Base-by-base conservation (phyloP, 2,113 vertebrate genomes). In the Coptodon bakossiorum region DNA sequence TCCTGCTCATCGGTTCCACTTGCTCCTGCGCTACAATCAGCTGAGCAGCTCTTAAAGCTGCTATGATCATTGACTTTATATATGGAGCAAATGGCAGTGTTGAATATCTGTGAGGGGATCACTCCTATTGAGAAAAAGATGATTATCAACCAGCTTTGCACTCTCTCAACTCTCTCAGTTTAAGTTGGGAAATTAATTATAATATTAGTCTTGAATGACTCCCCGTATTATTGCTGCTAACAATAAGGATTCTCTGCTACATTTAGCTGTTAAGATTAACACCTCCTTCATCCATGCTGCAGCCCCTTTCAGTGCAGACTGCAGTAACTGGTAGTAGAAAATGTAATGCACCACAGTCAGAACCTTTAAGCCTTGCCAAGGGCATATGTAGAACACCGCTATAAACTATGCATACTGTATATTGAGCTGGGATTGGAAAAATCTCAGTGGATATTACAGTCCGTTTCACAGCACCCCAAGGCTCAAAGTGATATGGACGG, bases 391-490 rank as follows among this genome's bases (percentile, higher is more conserved):
- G 45, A 83, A 84, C 59, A 80, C 78, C 3, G 81, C 19, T 82
- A 29, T 91, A 88, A 90, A 84, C 79, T 83, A 22, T 83, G 81
- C 82, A 83, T 52, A 36, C 27, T 76, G 73, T 27, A 86, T 86
- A 91, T 84, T 93, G 83, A 87, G 83, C 78, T 88, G 86, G 90
- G 91, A 90, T 89, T 88, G 27, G 50, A 85, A 63, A 91, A 85
- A 85, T 86, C 84, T 86, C 89, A 81, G 3, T 56, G 82, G 90
- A 89, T 91, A 87, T 89, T 83, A 91, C 22, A 73, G 27, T 34
- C 7, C 12, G 7, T 87, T 76, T 59, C 84, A 56, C 13, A 71
- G 83, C 45, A 56, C 59, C 90, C 85, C 6, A 13, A 45, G 56
- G 90, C 31, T 82, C 83, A 1, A 52, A 71, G 90, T 73, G 53